phyloP scores from a whole-genome alignment of 2,113 vertebrate species.

The Potamarius usumacintae region DNA sequence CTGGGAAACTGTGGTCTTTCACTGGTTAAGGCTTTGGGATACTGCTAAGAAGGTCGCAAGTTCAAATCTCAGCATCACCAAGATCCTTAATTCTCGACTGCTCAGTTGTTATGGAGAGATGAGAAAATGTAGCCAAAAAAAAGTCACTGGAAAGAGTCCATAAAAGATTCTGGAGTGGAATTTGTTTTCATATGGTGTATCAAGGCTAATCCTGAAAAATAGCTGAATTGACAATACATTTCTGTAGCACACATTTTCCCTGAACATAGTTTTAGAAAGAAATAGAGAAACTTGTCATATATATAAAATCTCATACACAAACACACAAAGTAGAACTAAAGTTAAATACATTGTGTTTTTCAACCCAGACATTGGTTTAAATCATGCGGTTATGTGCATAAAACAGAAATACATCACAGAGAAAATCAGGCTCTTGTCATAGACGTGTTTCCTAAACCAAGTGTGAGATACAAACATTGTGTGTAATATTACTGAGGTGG shows the following conservation, averaged over 20 bases:
- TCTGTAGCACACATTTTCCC: not conserved
- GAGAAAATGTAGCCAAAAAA: not conserved
- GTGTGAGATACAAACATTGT: not conserved
- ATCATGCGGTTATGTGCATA: not conserved
- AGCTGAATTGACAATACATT: not conserved
- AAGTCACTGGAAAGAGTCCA: not conserved
- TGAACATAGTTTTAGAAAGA: not conserved
- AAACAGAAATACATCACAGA: not conserved
- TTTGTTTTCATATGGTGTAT: not conserved
- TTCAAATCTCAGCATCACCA: not conserved
- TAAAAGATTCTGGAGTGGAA: not conserved
- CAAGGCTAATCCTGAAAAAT: not conserved
- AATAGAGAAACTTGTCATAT: not conserved
- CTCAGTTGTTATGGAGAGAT: not conserved
- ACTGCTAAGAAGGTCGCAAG: not conserved
- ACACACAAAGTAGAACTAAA: not conserved
- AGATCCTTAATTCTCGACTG: not conserved
- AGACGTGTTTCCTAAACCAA: not conserved
- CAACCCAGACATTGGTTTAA: not conserved
- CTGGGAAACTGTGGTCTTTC: not conserved
- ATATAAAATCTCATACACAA: not conserved
- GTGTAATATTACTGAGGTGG: not conserved
- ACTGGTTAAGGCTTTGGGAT: not conserved
- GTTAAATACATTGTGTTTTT: not conserved
- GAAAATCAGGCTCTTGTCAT: not conserved